Base-by-base conservation (phyloP, 2,797 vertebrate genomes). In the Perodicticus potto region DNA sequence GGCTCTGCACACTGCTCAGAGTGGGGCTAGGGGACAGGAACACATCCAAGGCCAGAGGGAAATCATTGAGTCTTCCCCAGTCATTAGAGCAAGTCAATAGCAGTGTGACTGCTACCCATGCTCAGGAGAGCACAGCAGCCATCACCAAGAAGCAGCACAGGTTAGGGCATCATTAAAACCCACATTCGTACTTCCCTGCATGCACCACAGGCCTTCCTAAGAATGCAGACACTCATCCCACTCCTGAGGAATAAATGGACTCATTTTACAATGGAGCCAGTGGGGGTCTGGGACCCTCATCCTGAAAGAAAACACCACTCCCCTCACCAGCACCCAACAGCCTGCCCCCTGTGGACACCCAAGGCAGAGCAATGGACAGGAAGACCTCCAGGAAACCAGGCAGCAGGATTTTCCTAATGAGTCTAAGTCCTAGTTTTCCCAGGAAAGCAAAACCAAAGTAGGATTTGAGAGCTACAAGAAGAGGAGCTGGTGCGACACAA, bases 321-420 rank as follows among this genome's bases (percentile, higher is more conserved):
- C 34, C 29, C 49, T 78, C 55, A 29, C n/a, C 59, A n/a, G 49
- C 8, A 8, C 25, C 53, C 27, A 43, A 11, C 29, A 29, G 9
- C 13, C 86, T 37, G 20, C 67, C 14, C 17, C 65, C 70, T 9
- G 14, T 1, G n/a, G 20, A 16, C 3, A 7, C 49, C 55, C 57
- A 4, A 57, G 25, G 17, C 69, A 29, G 3, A 93, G 25, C 34
- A 2, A 45, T 0, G 6, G 43, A 20, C 53, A 57, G 23, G 73
- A 81, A 92, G 72, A 92, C 82, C 53, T 49, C 65, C 23, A 1
- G 17, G 10, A 89, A 95, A 85, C 43, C 57, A 88, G 88, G 81
- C 8, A 72, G 63, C 29, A 29, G 78, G 57, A 22, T 11, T 84
- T 82, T 74, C 63, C 77, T 63, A 49, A 74, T 20, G 57, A 25